Evolutionary conservation across 2,797 vertebrate species (phyloP).

Genomic region (Hemibagrus guttatus): DNA sequence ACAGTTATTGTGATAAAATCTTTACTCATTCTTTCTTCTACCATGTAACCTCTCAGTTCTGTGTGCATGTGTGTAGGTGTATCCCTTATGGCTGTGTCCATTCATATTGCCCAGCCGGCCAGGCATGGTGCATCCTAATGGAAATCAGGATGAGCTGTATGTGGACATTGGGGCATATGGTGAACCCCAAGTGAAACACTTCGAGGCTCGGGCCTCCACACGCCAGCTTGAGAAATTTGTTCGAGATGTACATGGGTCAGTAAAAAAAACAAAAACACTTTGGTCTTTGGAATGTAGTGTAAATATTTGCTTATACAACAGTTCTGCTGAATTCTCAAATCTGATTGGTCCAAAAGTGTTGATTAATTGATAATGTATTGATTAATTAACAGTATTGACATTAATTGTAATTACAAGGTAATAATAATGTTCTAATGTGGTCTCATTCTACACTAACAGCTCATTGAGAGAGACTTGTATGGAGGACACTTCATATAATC

Average conservation of each 20-base stretch:
- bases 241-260: conserved; percentile 91
- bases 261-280: background rate
- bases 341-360: background rate
- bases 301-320: background rate
- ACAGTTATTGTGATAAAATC: background rate
- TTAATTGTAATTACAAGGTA: background rate
- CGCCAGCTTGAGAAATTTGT: conserved; percentile 95
- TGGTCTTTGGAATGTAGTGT: background rate
- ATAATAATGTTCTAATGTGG: background rate
- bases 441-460: background rate
- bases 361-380: background rate
- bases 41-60: background rate
- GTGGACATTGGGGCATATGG: conserved; percentile 97
- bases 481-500: background rate
- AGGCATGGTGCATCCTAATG: conserved; percentile 95
- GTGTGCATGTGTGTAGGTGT: conserved; percentile 78
- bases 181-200: conserved; percentile 89
- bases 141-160: conserved; percentile 86
- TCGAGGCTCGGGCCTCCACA: conserved; percentile 87
- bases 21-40: background rate
- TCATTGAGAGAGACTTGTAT: background rate
- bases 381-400: background rate
- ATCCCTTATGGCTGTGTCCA: conserved; percentile 96
- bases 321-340: background rate
- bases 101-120: conserved; percentile 87